Percentiles rank a stretch among this genome's conserved stretches.
phyloP scores from a whole-genome alignment of 2,797 vertebrate genomes.

The Acanthurus tractus region DNA sequence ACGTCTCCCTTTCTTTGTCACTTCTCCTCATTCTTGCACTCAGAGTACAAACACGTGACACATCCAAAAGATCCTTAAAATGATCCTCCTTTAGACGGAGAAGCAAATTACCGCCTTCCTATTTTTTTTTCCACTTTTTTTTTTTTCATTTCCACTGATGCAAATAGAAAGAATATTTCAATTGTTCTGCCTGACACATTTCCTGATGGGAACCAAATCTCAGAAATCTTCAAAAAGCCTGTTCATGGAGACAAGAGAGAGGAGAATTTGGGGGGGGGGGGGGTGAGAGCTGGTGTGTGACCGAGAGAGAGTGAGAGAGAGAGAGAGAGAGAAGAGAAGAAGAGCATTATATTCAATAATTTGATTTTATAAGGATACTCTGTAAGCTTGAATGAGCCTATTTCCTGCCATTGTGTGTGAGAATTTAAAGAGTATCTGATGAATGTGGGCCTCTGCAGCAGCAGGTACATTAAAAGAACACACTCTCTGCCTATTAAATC shows the following conservation, averaged over 20 bases:
- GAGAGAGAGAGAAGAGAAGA: constrained; percentile 18
- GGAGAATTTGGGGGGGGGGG: constrained; percentile 11
- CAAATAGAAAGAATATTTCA: constrained; percentile 42
- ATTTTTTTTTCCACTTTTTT: not conserved
- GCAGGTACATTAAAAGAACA: constrained; percentile 63
- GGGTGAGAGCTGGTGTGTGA: constrained; percentile 14
- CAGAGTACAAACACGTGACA: constrained; percentile 35
- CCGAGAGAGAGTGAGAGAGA: constrained; percentile 24
- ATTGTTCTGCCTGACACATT: constrained; percentile 53
- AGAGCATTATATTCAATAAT: constrained; percentile 67
- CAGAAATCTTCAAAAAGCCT: constrained; percentile 43
- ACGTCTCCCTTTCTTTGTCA: constrained; percentile 19
- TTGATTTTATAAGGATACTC: constrained; percentile 58
- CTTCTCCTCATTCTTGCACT: constrained; percentile 32
- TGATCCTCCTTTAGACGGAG: constrained; percentile 21
- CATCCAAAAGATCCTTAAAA: constrained; percentile 27
- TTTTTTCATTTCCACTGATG: not conserved
- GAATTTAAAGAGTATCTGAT: constrained; percentile 63
- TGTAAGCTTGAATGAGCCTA: constrained; percentile 58
- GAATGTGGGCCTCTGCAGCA: constrained; percentile 54
- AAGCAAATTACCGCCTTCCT: constrained; percentile 14
- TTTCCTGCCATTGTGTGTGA: constrained; percentile 65
- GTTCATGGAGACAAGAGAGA: constrained; percentile 12
- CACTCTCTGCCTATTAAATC: constrained; percentile 40
- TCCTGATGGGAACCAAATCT: constrained; percentile 54